A percentile compares a stretch with the other conserved stretches of the same genome.
These are phyloP conservation scores for Diarsia mendica DNA, from an alignment of 2,888 invertebrate species.

Conservation along the genomic window DNA sequence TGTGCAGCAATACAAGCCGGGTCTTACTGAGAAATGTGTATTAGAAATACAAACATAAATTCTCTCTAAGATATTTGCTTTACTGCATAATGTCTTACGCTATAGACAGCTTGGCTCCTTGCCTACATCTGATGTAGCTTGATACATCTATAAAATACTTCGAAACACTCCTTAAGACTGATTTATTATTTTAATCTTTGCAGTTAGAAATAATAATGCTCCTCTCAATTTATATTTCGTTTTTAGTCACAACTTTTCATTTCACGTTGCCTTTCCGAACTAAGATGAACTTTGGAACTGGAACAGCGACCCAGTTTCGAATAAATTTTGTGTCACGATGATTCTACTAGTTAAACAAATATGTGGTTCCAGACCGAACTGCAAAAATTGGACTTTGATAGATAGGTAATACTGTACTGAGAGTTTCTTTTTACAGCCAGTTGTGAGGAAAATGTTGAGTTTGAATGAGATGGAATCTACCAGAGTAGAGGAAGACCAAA, in stretches of 20 bases:
- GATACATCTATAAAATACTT: slow-evolving; percentile 36
- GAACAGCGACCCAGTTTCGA: slow-evolving; percentile 9
- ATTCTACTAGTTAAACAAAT: background rate
- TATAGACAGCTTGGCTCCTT: slow-evolving; percentile 50
- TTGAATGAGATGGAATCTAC: no score
- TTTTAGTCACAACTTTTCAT: slow-evolving; percentile 13
- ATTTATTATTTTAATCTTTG: slow-evolving; percentile 38
- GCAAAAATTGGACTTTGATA: background rate
- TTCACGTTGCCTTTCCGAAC: slow-evolving; percentile 15
- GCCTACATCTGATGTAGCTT: slow-evolving; percentile 35
- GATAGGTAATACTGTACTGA: background rate
- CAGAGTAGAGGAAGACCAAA: no score
- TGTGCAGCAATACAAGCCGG: slow-evolving; percentile 31
- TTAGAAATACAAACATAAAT: slow-evolving; percentile 45
- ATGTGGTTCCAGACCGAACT: background rate
- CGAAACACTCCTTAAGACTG: slow-evolving; percentile 31
- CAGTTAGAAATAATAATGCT: slow-evolving; percentile 6
- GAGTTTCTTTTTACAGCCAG: background rate
- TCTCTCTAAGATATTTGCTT: slow-evolving; percentile 48
- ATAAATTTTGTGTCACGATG: background rate
- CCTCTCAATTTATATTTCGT: background rate
- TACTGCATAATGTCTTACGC: slow-evolving; percentile 50
- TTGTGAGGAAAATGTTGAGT: background rate
- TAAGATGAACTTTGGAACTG: slow-evolving; percentile 23
- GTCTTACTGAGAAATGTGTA: slow-evolving; percentile 27